Conservation (phyloP, 2,888 invertebrate species). For the Teleogryllus oceanicus region DNA sequence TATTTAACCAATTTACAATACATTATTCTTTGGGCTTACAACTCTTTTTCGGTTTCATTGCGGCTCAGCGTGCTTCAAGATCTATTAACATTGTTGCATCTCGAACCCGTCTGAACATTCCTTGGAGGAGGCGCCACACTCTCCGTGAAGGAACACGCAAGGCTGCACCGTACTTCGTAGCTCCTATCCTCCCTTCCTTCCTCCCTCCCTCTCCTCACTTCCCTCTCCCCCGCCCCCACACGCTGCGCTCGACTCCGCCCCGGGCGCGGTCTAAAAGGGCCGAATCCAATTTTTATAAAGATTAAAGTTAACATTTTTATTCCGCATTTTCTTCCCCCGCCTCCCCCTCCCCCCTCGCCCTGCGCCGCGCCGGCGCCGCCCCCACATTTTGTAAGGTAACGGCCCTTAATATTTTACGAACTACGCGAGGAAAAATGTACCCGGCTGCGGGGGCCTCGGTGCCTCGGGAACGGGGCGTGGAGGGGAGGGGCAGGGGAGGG, state of each 20-base stretch:
- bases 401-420: constrained; percentile 7
- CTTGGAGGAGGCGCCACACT: too few relatives aligned
- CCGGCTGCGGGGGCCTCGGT: background rate
- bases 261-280: constrained; percentile 22
- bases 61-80: too few relatives aligned
- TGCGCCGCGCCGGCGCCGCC: background rate
- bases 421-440: constrained; percentile 8
- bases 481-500: background rate
- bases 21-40: too few relatives aligned
- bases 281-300: constrained; percentile 38
- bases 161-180: too few relatives aligned
- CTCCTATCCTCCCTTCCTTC: background rate
- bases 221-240: too few relatives aligned
- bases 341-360: background rate
- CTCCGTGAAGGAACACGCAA: too few relatives aligned
- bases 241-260: too few relatives aligned
- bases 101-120: too few relatives aligned
- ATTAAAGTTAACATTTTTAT: constrained; percentile 33
- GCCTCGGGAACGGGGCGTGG: background rate
- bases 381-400: background rate
- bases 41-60: too few relatives aligned
- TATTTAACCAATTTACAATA: too few relatives aligned
- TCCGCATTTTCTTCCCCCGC: background rate
- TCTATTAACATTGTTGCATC: too few relatives aligned
- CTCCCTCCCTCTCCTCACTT: too few relatives aligned